A percentile compares a stretch with the other conserved stretches of the same genome.
phyloP scores from a whole-genome alignment of 2,113 vertebrate species.

The Engystomops pustulosus region DNA sequence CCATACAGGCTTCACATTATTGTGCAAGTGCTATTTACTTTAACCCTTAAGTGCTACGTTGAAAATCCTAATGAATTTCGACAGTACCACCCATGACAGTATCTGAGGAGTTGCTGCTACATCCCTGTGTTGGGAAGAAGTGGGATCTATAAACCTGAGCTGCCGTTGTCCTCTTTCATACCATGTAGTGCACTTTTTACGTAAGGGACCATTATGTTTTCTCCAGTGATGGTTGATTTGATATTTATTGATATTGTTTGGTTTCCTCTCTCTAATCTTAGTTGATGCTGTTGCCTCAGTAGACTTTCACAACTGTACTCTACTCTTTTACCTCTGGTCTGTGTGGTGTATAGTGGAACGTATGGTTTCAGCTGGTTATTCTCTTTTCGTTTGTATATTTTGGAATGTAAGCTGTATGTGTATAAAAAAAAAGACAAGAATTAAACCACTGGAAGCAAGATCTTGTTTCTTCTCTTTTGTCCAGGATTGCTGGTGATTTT shows the following conservation, averaged over 20 bases:
- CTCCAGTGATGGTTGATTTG: constrained; percentile 47
- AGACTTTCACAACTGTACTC: constrained; percentile 31
- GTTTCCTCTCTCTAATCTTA: constrained; percentile 16
- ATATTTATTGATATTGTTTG: constrained; percentile 54
- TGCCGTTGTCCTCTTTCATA: constrained; percentile 42
- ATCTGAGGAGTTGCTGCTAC: constrained; percentile 32
- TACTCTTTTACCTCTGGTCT: constrained; percentile 44
- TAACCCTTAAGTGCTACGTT: constrained; percentile 22
- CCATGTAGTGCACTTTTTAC: constrained; percentile 51
- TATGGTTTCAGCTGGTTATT: constrained; percentile 57
- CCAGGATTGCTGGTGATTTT: not conserved
- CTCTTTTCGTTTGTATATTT: constrained; percentile 57
- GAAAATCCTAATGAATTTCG: not conserved
- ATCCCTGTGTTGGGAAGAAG: constrained; percentile 38
- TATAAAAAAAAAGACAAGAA: constrained; percentile 46
- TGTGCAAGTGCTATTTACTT: constrained; percentile 9
- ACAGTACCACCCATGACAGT: not conserved
- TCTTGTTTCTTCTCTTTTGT: not conserved
- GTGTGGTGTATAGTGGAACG: constrained; percentile 55
- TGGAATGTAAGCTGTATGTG: constrained; percentile 60
- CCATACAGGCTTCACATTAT: not conserved
- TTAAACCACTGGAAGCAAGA: constrained; percentile 56
- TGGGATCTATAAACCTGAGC: constrained; percentile 44
- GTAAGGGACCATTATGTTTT: constrained; percentile 50
- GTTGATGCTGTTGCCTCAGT: constrained; percentile 15